Evolutionary conservation across 2,797 vertebrate species (phyloP).

Genomic region (Phoeniculus purpureus): DNA sequence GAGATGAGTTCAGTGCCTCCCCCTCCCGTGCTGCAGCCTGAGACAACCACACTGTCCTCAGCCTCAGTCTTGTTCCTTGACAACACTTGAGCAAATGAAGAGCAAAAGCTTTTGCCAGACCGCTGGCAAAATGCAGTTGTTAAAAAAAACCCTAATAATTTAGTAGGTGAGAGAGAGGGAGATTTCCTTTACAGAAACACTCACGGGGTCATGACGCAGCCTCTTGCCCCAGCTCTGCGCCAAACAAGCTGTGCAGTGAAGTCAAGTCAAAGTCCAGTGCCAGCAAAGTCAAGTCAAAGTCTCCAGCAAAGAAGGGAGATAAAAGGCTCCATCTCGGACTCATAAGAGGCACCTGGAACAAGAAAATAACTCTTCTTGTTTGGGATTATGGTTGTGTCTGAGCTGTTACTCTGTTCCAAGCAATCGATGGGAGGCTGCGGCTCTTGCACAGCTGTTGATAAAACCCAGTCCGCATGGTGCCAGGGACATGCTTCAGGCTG

Average conservation of each 20-base stretch:
- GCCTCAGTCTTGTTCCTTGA: not conserved
- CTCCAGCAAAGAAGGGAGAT: not conserved
- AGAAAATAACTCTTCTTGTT: not conserved
- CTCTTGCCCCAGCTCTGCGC: not conserved
- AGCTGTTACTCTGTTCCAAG: not conserved
- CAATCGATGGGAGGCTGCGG: not conserved
- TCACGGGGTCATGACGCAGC: not conserved
- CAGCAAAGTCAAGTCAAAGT: not conserved
- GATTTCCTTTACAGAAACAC: not conserved
- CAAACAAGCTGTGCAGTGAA: not conserved
- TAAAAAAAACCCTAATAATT: not conserved
- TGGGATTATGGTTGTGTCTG: not conserved
- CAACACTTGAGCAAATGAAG: not conserved
- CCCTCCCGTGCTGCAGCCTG: not conserved
- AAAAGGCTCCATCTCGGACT: not conserved
- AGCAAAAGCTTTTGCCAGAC: not conserved
- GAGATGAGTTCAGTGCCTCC: not conserved
- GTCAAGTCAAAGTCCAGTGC: not conserved
- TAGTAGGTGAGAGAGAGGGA: not conserved
- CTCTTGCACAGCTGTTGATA: accelerated
- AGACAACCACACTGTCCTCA: not conserved
- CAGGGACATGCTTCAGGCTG: not conserved
- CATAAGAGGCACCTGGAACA: accelerated
- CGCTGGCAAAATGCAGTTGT: not conserved
- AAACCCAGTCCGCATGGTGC: accelerated